These are phyloP conservation scores for Brachionus paranguensis DNA, from an alignment of 1,140 invertebrate genomes.

Conservation along the genomic window DNA sequence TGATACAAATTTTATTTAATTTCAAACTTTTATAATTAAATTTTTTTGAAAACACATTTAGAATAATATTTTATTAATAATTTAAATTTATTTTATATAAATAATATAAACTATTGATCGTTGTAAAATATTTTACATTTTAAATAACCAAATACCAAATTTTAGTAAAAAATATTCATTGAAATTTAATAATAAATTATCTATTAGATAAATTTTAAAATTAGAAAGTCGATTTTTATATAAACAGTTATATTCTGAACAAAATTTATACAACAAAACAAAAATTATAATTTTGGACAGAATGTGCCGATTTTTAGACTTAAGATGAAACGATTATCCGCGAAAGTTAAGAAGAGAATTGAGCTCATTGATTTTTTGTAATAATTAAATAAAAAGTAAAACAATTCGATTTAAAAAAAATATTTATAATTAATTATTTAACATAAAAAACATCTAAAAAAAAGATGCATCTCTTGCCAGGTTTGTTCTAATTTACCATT, in stretches of 20 bases:
- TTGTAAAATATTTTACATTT: background rate
- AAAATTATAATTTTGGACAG: background rate
- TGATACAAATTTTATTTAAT: background rate
- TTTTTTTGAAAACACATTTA: background rate
- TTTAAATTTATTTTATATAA: background rate
- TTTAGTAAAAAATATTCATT: background rate
- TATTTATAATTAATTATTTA: background rate
- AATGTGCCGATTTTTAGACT: background rate
- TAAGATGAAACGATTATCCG: background rate
- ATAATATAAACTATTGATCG: background rate
- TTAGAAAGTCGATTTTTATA: background rate
- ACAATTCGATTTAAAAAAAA: constrained; percentile 1
- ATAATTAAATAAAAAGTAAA: background rate
- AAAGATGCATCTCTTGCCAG: background rate
- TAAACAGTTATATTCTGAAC: background rate
- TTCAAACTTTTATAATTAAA: background rate
- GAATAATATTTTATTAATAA: background rate
- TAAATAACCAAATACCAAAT: background rate
- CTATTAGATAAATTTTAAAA: background rate
- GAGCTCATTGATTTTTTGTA: background rate
- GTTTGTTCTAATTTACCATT: background rate
- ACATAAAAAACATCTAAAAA: background rate
- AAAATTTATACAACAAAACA: background rate
- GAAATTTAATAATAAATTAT: background rate
- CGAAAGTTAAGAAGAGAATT: background rate